These are phyloP conservation scores for Diuraphis noxia DNA, from an alignment of 1,140 invertebrate species.

Conservation along the genomic window DNA sequence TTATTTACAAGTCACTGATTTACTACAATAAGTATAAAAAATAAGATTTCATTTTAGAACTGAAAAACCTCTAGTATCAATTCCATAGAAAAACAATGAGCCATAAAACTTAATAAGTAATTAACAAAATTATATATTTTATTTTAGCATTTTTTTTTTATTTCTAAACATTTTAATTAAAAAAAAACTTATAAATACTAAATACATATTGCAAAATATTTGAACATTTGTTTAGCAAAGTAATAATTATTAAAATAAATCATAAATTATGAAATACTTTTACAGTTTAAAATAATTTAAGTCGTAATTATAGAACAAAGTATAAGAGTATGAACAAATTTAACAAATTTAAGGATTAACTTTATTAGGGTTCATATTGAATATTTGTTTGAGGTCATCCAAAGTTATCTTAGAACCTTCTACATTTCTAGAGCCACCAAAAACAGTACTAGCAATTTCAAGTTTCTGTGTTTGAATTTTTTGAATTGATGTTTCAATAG, in stretches of 20 bases:
- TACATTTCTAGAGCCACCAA: conserved; percentile 68
- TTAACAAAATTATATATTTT: not conserved
- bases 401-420: conserved; percentile 71
- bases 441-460: conserved; percentile 74
- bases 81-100: not conserved
- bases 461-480: conserved; percentile 79
- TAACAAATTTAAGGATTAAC: not conserved
- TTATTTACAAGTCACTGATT: not conserved
- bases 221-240: not conserved
- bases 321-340: not conserved
- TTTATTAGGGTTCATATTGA: conserved; percentile 64
- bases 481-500: conserved; percentile 83
- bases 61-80: not conserved
- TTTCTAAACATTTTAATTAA: not conserved
- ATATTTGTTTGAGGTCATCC: conserved; percentile 78
- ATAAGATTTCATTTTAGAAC: too few species aligned
- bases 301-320: not conserved
- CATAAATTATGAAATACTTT: not conserved
- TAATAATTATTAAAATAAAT: not conserved
- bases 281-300: not conserved
- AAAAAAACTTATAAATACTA: not conserved
- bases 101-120: not conserved
- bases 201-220: not conserved
- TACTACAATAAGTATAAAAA: not conserved
- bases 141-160: not conserved